Conservation (phyloP, 2,113 vertebrate species). For the Gallinago jamesoni region DNA sequence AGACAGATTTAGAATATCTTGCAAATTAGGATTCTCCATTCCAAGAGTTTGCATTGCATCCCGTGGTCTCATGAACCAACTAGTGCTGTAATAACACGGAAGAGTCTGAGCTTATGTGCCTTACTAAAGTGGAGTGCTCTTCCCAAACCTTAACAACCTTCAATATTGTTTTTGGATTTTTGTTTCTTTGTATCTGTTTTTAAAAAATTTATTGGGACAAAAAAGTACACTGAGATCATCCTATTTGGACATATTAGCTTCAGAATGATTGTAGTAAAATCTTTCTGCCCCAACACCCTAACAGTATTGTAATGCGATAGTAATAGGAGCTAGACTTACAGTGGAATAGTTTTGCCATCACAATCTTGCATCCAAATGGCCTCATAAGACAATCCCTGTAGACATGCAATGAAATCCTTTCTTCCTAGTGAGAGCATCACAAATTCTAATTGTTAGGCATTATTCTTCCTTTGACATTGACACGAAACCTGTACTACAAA, state of each 20-base stretch:
- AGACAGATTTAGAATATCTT: not conserved
- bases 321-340: conserved; percentile 41
- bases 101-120: not conserved
- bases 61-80: not conserved
- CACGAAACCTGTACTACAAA: not conserved
- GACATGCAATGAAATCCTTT: conserved; percentile 57
- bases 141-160: not conserved
- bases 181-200: not conserved
- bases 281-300: conserved; percentile 28
- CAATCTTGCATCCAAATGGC: conserved; percentile 62
- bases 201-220: not conserved
- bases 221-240: not conserved
- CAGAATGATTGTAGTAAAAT: conserved; percentile 30
- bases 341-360: conserved; percentile 54
- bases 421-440: conserved; percentile 39
- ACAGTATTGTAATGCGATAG: conserved; percentile 47
- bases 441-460: conserved; percentile 54
- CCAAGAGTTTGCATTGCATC: not conserved
- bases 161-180: not conserved
- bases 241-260: not conserved
- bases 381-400: conserved; percentile 61
- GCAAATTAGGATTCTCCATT: not conserved
- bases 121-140: not conserved
- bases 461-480: conserved; percentile 57
- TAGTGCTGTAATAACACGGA: not conserved